Percentiles rank a stretch among this genome's conserved stretches.
Evolutionary conservation across 2,797 vertebrate genomes (phyloP).

Genomic region (Myotis myotis): DNA sequence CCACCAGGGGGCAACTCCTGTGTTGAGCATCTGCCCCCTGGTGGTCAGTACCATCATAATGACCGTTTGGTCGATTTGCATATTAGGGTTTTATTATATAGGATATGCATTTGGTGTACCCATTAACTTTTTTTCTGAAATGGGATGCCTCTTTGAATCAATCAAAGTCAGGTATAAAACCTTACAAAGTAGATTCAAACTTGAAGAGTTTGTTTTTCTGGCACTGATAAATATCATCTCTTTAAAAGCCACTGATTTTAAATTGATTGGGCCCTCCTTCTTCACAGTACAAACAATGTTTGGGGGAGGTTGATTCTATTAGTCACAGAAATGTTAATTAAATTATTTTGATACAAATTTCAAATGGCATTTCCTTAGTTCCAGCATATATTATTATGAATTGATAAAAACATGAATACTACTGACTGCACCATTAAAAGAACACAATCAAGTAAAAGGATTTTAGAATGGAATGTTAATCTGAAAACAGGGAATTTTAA

Average conservation of each 20-base stretch:
- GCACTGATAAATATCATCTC: not conserved
- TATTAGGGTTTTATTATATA: no score
- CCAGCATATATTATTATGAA: not conserved
- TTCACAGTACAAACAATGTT: not conserved
- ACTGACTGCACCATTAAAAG: not conserved
- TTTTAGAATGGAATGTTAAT: not conserved
- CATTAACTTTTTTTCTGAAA: not conserved
- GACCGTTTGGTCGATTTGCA: no score
- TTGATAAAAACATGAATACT: not conserved
- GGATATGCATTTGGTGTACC: not conserved
- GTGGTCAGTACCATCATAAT: no score
- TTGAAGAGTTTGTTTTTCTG: conserved; percentile 23
- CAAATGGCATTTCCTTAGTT: not conserved
- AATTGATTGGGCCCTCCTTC: not conserved
- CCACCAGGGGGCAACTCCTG: no score
- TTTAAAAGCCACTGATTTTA: not conserved
- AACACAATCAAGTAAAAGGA: not conserved
- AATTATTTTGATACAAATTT: not conserved
- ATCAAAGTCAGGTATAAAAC: not conserved
- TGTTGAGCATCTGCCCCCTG: no score
- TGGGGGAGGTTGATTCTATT: not conserved
- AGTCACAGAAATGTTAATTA: not conserved
- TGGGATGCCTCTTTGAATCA: not conserved
- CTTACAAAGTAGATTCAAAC: not conserved
- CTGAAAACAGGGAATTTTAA: not conserved